Conservation (phyloP, 2,888 invertebrate genomes). For the Odontocerum albicorne region DNA sequence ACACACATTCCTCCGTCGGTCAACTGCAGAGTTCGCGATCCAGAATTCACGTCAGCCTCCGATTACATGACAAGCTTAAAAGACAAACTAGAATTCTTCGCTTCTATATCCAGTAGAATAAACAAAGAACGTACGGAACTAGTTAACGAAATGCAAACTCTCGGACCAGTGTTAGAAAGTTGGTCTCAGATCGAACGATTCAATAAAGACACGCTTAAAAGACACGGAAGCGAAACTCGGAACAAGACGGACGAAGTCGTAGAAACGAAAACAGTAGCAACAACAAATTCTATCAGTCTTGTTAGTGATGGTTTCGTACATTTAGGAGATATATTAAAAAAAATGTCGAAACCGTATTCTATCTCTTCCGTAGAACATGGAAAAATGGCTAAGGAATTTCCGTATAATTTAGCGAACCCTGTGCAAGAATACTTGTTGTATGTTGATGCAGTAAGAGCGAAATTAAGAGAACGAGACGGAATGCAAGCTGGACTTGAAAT, state of each 20-base stretch:
- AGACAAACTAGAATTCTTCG: slow-evolving; percentile 64
- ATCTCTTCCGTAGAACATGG: slow-evolving; percentile 54
- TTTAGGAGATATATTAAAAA: slow-evolving; percentile 49
- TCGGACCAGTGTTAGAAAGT: slow-evolving; percentile 26
- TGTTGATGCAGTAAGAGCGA: slow-evolving; percentile 68
- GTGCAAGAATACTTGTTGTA: slow-evolving; percentile 66
- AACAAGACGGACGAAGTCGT: not conserved
- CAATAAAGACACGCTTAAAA: slow-evolving; percentile 28
- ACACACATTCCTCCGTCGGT: slow-evolving; percentile 4
- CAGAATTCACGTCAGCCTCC: slow-evolving; percentile 29
- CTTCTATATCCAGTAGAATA: slow-evolving; percentile 65
- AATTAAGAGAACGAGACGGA: slow-evolving; percentile 62
- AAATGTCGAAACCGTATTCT: slow-evolving; percentile 53
- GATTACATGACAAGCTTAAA: slow-evolving; percentile 61
- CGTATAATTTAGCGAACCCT: slow-evolving; percentile 48
- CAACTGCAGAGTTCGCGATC: slow-evolving; percentile 24
- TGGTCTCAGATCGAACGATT: slow-evolving; percentile 31
- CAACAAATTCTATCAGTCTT: not conserved
- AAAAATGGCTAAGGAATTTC: slow-evolving; percentile 47
- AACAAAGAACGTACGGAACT: slow-evolving; percentile 62
- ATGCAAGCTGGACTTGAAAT: slow-evolving; percentile 66
- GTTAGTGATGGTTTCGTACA: too few species aligned
- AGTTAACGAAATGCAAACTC: slow-evolving; percentile 57
- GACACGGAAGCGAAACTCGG: not conserved
- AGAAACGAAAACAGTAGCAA: not conserved